Conservation (phyloP, 1,140 invertebrate genomes). For the Eufriesea mexicana region DNA sequence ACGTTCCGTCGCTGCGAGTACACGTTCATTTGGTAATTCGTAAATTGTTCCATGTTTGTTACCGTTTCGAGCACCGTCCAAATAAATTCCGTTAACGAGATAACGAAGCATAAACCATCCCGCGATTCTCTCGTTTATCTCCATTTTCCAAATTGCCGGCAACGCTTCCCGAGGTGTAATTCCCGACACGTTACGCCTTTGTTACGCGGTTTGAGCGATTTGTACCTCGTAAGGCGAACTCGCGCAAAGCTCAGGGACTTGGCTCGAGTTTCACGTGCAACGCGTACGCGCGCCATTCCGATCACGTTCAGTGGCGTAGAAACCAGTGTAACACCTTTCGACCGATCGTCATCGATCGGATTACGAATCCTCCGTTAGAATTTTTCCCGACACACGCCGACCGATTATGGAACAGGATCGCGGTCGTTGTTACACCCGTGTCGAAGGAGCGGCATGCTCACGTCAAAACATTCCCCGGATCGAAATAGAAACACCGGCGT, state of each 20-base stretch:
- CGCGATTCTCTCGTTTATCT: neutral
- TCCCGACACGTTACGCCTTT: constrained; percentile 32
- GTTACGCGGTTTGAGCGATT: constrained; percentile 56
- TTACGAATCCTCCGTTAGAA: constrained; percentile 41
- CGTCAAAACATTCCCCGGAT: constrained; percentile 39
- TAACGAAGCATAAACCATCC: no score
- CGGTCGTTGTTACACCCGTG: neutral
- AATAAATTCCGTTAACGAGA: neutral
- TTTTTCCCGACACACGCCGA: constrained; percentile 36
- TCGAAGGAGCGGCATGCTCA: neutral
- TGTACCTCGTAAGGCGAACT: constrained; percentile 54
- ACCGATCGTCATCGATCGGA: constrained; percentile 50
- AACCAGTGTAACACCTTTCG: constrained; percentile 35
- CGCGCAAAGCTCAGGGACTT: constrained; percentile 15
- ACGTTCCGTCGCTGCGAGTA: no score
- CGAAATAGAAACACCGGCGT: constrained; percentile 33
- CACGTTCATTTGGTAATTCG: no score
- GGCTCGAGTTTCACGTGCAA: constrained; percentile 54
- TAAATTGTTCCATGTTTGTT: neutral
- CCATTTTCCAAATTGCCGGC: neutral
- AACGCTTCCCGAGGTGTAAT: neutral
- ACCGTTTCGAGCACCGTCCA: no score
- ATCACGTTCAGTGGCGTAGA: constrained; percentile 52
- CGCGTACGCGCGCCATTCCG: constrained; percentile 44
- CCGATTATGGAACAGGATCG: constrained; percentile 17